Conservation (phyloP, 2,797 vertebrate species). For the Ambastaia sidthimunki region DNA sequence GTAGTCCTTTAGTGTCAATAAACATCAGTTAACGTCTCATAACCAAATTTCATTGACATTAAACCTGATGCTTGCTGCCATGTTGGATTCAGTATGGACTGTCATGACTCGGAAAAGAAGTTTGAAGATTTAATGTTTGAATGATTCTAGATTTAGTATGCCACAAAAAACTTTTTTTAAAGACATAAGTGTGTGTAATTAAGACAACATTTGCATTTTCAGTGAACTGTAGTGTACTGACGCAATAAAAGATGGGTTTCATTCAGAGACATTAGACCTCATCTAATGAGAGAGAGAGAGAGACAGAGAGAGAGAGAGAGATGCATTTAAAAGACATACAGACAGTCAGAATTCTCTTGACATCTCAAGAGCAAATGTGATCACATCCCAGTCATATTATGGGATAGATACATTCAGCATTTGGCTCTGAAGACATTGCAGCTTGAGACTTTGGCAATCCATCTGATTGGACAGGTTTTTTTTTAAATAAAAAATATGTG, state of each 20-base stretch:
- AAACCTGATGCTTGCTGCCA: not conserved
- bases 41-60: not conserved
- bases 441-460: constrained; percentile 3
- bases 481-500: not conserved
- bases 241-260: not conserved
- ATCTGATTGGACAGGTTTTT: constrained; percentile 11
- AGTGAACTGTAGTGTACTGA: not conserved
- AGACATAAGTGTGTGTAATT: not conserved
- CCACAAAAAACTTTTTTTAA: not conserved
- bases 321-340: constrained; percentile 25
- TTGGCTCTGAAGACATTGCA: constrained; percentile 14
- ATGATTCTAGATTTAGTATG: not conserved
- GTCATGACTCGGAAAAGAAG: too few relatives aligned
- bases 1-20: not conserved
- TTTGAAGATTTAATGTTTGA: not conserved
- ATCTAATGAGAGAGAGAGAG: constrained; percentile 46
- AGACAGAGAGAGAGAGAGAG: constrained; percentile 49
- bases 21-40: not conserved
- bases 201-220: not conserved
- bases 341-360: constrained; percentile 2
- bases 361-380: not conserved
- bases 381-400: constrained; percentile 1
- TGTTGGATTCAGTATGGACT: too few relatives aligned
- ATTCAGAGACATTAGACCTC: constrained; percentile 27
- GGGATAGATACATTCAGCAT: constrained; percentile 10